Conservation (phyloP, 2,888 invertebrate genomes). For the Craniophora ligustri region DNA sequence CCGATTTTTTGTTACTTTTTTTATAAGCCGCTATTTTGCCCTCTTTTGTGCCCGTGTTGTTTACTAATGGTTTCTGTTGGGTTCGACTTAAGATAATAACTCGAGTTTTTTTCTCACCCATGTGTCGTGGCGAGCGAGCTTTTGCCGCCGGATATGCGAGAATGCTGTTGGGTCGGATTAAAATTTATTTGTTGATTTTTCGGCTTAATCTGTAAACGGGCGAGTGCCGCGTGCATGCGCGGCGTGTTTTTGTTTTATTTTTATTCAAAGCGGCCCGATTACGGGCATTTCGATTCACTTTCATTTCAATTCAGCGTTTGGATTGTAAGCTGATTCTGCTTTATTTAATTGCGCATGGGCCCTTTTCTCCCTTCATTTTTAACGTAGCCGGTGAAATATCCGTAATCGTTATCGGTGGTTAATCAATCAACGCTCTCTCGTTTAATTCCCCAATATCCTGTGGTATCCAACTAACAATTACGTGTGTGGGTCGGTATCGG, state of each 20-base stretch:
- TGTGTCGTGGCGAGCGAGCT: conserved; percentile 79
- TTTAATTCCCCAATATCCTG: conserved; percentile 87
- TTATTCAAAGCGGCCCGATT: conserved; percentile 57
- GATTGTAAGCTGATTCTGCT: conserved; percentile 64
- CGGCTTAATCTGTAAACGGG: conserved; percentile 79
- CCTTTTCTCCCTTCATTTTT: conserved; percentile 69
- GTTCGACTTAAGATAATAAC: conserved; percentile 88
- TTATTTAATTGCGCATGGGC: conserved; percentile 52
- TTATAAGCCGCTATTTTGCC: conserved; percentile 85
- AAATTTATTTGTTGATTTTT: conserved; percentile 86
- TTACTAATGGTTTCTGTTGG: conserved; percentile 89
- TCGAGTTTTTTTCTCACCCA: conserved; percentile 85
- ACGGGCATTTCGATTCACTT: conserved; percentile 69
- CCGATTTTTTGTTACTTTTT: conserved; percentile 85
- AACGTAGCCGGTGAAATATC: conserved; percentile 71
- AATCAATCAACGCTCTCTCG: conserved; percentile 84
- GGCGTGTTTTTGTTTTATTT: conserved; percentile 69
- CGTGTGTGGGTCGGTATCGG: conserved; percentile 84
- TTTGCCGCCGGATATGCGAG: conserved; percentile 86
- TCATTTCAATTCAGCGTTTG: conserved; percentile 64
- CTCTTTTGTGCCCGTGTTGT: conserved; percentile 87
- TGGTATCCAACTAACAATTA: conserved; percentile 86
- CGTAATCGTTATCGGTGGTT: conserved; percentile 82
- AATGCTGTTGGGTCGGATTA: conserved; percentile 83
- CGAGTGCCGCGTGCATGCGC: conserved; percentile 65